A percentile compares a stretch with the other conserved stretches of the same genome.
phyloP scores from a whole-genome alignment of 1,140 invertebrate species.

The Oedothorax gibbosus region DNA sequence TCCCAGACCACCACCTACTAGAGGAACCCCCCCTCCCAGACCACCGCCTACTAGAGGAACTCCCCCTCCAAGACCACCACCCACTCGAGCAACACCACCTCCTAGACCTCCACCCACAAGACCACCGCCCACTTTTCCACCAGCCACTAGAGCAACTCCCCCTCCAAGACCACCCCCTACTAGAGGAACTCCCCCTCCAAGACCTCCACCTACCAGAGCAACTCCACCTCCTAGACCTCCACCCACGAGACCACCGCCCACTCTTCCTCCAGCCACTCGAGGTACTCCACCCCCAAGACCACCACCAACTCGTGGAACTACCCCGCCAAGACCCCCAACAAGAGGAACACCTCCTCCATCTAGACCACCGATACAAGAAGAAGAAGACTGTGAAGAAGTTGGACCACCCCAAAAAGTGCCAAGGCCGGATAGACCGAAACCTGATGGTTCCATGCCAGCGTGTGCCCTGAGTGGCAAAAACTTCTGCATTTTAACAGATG shows the following conservation, averaged over 20 bases:
- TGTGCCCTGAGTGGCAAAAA: conserved; percentile 63
- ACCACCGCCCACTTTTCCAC: conserved; percentile 4
- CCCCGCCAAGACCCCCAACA: conserved; percentile 18
- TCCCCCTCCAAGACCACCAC: not conserved
- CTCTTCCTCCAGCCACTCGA: not conserved
- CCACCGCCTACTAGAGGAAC: not conserved
- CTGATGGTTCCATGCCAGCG: conserved; percentile 63
- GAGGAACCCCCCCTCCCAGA: not conserved
- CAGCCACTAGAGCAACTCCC: conserved; percentile 10
- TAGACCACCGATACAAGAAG: conserved; percentile 18
- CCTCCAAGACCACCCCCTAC: conserved; percentile 5
- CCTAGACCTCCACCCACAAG: conserved; percentile 24
- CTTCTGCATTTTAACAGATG: conserved; percentile 64
- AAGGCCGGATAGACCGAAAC: conserved; percentile 62
- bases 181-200: not conserved
- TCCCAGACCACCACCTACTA: conserved; percentile 4
- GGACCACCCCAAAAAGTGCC: conserved; percentile 59
- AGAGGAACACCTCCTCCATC: conserved; percentile 36
- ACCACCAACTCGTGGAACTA: conserved; percentile 38
- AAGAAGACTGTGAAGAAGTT: conserved; percentile 33
- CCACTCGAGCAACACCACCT: not conserved
- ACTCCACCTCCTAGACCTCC: conserved; percentile 2
- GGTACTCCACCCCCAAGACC: conserved; percentile 18
- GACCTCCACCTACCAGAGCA: too few species aligned
- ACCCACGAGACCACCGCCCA: not conserved